Percentiles rank a stretch among this genome's conserved stretches.
These are phyloP conservation scores for Paratrypauchen microcephalus DNA, from an alignment of 2,797 vertebrate genomes.

Conservation along the genomic window DNA sequence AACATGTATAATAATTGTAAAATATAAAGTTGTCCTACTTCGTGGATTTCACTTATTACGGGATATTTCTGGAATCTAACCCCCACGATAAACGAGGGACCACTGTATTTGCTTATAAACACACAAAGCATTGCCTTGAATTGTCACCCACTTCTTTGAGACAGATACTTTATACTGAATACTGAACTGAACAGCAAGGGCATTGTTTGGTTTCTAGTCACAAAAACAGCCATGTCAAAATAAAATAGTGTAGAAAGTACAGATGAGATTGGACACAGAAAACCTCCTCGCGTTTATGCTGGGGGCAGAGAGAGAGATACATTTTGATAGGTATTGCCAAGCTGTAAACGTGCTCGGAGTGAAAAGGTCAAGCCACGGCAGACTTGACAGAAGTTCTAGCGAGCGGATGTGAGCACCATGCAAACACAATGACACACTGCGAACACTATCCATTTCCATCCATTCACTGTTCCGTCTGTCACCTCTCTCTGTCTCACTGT, in stretches of 20 bases:
- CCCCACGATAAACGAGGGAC: too few relatives aligned
- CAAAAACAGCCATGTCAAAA: constrained; percentile 30
- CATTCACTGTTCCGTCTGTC: constrained; percentile 30
- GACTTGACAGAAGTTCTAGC: constrained; percentile 60
- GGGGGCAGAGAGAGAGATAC: constrained; percentile 42
- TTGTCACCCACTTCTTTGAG: not conserved
- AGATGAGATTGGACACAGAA: constrained; percentile 29
- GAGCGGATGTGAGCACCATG: constrained; percentile 68
- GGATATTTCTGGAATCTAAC: too few relatives aligned
- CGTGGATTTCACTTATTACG: too few relatives aligned
- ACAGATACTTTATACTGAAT: not conserved
- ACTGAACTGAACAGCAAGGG: constrained; percentile 35
- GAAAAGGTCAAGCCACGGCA: constrained; percentile 71
- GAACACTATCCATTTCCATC: constrained; percentile 30
- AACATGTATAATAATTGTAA: too few relatives aligned
- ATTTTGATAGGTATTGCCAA: constrained; percentile 64
- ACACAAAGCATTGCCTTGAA: too few relatives aligned
- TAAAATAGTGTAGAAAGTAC: constrained; percentile 28
- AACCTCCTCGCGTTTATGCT: constrained; percentile 42
- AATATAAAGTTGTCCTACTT: too few relatives aligned
- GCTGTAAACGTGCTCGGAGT: constrained; percentile 62
- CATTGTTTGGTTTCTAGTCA: constrained; percentile 23
- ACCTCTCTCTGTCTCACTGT: constrained; percentile 8
- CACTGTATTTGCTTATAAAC: too few relatives aligned
- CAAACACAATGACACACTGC: constrained; percentile 60